phyloP scores from a whole-genome alignment of 37 sponge, comb jelly and placozoan genomes.

The Bolinopsis microptera region DNA sequence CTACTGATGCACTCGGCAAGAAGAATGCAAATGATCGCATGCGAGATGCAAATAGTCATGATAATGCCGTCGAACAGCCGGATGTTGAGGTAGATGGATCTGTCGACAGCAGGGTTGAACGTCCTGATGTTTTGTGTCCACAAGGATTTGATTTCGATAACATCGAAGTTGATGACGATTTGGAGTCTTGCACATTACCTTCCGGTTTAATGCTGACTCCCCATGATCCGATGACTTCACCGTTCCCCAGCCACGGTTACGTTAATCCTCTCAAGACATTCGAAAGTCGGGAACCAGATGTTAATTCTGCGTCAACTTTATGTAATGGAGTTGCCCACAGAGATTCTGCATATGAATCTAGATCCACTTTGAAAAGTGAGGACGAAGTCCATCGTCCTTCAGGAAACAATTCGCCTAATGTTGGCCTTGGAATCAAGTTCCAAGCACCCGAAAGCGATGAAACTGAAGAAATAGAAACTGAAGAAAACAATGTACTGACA shows the following conservation, averaged over 20 bases:
- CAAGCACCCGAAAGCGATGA: neutral
- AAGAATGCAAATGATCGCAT: too few species aligned
- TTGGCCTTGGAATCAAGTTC: neutral
- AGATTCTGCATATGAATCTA: neutral
- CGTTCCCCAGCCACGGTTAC: slow-evolving; percentile 28
- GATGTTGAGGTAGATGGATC: neutral
- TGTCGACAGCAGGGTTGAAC: neutral
- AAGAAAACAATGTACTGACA: too few species aligned
- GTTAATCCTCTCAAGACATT: slow-evolving; percentile 7
- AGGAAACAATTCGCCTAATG: neutral
- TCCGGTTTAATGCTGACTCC: neutral
- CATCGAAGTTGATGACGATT: neutral
- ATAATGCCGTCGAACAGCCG: neutral
- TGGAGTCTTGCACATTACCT: neutral
- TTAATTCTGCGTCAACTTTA: neutral
- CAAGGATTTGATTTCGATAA: neutral
- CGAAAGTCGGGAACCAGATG: neutral
- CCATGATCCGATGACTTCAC: neutral
- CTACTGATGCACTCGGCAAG: too few species aligned
- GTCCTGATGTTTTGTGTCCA: neutral
- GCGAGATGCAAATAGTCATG: neutral
- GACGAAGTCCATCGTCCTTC: neutral
- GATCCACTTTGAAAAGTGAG: neutral
- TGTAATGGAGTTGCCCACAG: neutral
- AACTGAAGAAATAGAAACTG: neutral